Evolutionary conservation across 1,140 invertebrate genomes (phyloP).

Genomic region (Asobara japonica): DNA sequence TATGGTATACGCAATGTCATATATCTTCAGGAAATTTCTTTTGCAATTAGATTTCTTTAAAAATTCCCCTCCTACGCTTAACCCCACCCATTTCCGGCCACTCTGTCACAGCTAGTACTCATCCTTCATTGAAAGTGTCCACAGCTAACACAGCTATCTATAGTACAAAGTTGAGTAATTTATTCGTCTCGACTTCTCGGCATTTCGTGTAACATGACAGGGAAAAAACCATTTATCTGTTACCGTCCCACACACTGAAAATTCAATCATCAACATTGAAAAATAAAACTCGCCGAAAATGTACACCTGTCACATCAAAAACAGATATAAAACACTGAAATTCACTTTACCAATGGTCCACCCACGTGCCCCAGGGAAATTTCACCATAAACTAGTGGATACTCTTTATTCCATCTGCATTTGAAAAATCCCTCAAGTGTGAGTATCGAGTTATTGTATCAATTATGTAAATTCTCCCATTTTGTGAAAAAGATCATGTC

Average conservation of each 20-base stretch:
- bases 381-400: background rate
- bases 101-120: too few species aligned
- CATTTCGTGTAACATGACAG: too few species aligned
- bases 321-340: background rate
- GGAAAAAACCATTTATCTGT: background rate
- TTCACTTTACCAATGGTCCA: background rate
- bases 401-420: background rate
- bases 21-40: too few species aligned
- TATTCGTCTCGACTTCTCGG: too few species aligned
- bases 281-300: background rate
- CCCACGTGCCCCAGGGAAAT: background rate
- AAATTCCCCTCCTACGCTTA: too few species aligned
- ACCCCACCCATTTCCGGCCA: too few species aligned
- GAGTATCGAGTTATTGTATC: conserved; percentile 49
- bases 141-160: too few species aligned
- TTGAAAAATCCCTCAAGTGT: conserved; percentile 33
- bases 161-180: too few species aligned
- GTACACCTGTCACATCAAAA: background rate
- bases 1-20: too few species aligned
- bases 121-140: too few species aligned
- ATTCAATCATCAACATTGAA: background rate
- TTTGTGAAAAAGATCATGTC: conserved; percentile 51
- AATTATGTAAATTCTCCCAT: conserved; percentile 47
- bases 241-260: background rate
- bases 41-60: too few species aligned